phyloP scores from a whole-genome alignment of 2,888 invertebrate genomes.

The Balanococcus diminutus region DNA sequence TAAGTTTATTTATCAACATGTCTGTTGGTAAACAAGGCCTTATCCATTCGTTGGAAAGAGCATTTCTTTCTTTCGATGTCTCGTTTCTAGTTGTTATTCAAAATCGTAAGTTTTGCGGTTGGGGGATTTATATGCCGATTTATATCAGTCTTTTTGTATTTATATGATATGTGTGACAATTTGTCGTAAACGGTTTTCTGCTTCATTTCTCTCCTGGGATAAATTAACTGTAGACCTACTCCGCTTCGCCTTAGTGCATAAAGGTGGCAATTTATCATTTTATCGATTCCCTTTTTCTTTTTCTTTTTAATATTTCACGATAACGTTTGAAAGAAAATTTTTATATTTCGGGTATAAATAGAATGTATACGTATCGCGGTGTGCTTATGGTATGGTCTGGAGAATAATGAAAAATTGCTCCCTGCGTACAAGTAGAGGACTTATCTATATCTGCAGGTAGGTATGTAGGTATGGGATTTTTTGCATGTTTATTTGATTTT shows the following conservation, averaged over 20 bases:
- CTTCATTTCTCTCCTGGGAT: slow-evolving; percentile 18
- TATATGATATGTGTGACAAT: slow-evolving; percentile 31
- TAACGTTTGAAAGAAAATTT: not conserved
- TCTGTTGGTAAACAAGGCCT: not conserved
- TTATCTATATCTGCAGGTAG: too few species aligned
- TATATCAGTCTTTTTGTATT: slow-evolving; percentile 2
- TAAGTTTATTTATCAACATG: slow-evolving; percentile 5
- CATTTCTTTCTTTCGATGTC: not conserved
- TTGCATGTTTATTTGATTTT: too few species aligned
- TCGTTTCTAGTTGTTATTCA: not conserved
- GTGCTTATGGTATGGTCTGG: too few species aligned
- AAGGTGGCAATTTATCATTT: slow-evolving; percentile 7
- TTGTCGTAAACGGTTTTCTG: slow-evolving; percentile 19
- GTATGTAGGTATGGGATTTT: too few species aligned
- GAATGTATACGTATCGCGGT: not conserved
- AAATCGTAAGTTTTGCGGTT: slow-evolving; percentile 13
- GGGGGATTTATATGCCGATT: slow-evolving; percentile 1
- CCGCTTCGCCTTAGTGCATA: not conserved
- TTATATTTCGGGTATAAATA: not conserved
- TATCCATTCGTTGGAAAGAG: not conserved
- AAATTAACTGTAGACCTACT: slow-evolving; percentile 10
- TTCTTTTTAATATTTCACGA: not conserved
- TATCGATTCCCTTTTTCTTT: not conserved
- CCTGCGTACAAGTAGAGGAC: too few species aligned
- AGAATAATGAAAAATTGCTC: too few species aligned